Conservation (phyloP, 2,113 vertebrate species). For the Triplophysa siluroides region DNA sequence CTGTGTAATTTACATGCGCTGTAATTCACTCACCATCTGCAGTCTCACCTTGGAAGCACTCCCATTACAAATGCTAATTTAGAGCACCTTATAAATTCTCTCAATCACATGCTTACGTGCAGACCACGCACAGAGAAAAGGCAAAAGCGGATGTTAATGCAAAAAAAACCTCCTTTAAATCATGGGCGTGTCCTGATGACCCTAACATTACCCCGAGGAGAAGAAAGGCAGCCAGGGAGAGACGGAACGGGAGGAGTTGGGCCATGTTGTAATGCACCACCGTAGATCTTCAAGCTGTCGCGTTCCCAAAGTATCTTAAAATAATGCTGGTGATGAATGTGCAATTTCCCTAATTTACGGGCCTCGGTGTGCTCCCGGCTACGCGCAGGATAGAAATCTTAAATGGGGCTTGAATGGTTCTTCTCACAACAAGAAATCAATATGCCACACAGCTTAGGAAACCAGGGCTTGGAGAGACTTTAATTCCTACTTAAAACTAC, state of each 20-base stretch:
- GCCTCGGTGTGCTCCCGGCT: conserved; percentile 88
- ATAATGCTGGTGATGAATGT: conserved; percentile 98
- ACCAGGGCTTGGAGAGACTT: conserved; percentile 77
- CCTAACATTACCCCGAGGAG: conserved; percentile 74
- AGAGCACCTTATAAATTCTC: conserved; percentile 57
- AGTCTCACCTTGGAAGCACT: conserved; percentile 51
- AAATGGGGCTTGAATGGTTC: conserved; percentile 98
- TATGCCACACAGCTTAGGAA: conserved; percentile 87
- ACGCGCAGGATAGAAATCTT: conserved; percentile 96
- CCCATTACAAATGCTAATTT: conserved; percentile 64
- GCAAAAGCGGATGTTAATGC: conserved; percentile 37
- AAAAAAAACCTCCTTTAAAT: conserved; percentile 68
- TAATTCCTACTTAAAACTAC: conserved; percentile 78
- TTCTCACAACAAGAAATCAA: conserved; percentile 99
- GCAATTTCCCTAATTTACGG: conserved; percentile 99
- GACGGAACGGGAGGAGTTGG: conserved; percentile 35
- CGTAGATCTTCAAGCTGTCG: conserved; percentile 80
- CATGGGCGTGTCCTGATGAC: conserved; percentile 78
- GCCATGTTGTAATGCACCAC: conserved; percentile 67
- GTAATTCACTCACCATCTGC: conserved; percentile 52
- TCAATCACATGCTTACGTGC: conserved; percentile 14
- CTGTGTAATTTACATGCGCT: conserved; percentile 56
- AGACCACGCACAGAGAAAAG: not conserved
- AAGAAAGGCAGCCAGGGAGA: not conserved
- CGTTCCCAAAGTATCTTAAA: conserved; percentile 93